Evolutionary conservation across 2,797 vertebrate genomes (phyloP).

Genomic region (Acipenser oxyrinchus): DNA sequence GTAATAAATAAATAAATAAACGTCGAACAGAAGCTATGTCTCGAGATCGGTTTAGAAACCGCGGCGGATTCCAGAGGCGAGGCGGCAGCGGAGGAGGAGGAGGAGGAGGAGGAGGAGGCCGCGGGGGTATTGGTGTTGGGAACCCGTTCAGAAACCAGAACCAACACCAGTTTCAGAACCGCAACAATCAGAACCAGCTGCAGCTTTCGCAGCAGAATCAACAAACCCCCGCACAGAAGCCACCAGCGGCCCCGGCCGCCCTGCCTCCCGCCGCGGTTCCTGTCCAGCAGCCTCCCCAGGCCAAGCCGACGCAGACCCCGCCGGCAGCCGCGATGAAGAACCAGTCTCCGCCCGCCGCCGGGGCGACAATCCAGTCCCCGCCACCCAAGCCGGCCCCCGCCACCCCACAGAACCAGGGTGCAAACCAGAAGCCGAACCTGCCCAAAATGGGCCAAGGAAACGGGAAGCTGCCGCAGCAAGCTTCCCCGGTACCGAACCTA

Average conservation of each 20-base stretch:
- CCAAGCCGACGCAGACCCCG: constrained; percentile 14
- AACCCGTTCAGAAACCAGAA: constrained; percentile 55
- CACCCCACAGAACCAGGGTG: constrained; percentile 31
- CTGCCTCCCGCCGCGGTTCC: not conserved
- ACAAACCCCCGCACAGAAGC: constrained; percentile 40
- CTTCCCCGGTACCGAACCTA: constrained; percentile 30
- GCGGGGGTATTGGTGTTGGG: constrained; percentile 36
- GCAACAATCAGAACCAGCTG: constrained; percentile 33
- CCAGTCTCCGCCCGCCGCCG: constrained; percentile 17
- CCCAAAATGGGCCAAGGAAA: constrained; percentile 36
- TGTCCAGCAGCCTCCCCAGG: constrained; percentile 9
- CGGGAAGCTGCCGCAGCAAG: constrained; percentile 39
- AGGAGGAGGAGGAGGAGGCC: constrained; percentile 7
- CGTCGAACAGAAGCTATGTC: constrained; percentile 35
- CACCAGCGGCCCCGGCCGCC: constrained; percentile 13
- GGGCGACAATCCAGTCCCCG: constrained; percentile 37
- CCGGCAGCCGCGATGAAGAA: constrained; percentile 8
- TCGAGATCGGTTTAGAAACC: constrained; percentile 80
- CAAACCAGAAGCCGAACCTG: constrained; percentile 37
- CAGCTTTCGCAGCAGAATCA: constrained; percentile 37
- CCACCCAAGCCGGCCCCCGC: constrained; percentile 25
- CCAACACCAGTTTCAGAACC: constrained; percentile 49
- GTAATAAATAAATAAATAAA: no score
- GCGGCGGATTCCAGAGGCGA: constrained; percentile 79
- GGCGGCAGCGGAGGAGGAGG: constrained; percentile 46